Conservation (phyloP, 2,888 invertebrate species). For the Melieria crassipennis region DNA sequence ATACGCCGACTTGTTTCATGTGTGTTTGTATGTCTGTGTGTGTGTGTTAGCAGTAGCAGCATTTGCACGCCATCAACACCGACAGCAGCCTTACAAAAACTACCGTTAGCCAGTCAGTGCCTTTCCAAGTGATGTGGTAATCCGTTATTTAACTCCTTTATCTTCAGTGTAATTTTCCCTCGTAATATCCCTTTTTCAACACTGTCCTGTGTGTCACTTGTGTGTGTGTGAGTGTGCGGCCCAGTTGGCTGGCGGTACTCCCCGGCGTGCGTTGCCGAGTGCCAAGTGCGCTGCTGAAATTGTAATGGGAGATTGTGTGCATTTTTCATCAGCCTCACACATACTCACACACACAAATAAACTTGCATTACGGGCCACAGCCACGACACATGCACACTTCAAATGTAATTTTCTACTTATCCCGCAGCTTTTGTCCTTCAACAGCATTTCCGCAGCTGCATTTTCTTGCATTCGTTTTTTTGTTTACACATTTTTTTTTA, state of each 20-base stretch:
- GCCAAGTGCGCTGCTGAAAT: too few species aligned
- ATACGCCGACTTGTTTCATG: too few species aligned
- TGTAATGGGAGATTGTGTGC: background rate
- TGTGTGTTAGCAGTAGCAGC: background rate
- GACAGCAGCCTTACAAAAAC: too few species aligned
- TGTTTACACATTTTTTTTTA: too few species aligned
- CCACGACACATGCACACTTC: background rate
- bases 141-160: conserved; percentile 45
- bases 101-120: conserved; percentile 35
- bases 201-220: too few species aligned
- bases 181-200: conserved; percentile 21
- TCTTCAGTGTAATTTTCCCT: conserved; percentile 41
- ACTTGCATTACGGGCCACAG: background rate
- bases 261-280: too few species aligned
- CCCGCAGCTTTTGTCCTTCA: conserved; percentile 24
- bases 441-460: background rate
- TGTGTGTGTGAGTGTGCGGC: too few species aligned
- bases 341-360: conserved; percentile 1
- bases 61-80: background rate
- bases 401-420: conserved; percentile 32
- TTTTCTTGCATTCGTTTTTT: background rate
- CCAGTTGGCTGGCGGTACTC: too few species aligned
- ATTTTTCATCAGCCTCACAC: conserved; percentile 28
- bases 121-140: conserved; percentile 44
- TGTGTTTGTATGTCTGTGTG: too few species aligned